Base-by-base conservation (phyloP, 2,888 invertebrate genomes). In the Teleiodes luculella region DNA sequence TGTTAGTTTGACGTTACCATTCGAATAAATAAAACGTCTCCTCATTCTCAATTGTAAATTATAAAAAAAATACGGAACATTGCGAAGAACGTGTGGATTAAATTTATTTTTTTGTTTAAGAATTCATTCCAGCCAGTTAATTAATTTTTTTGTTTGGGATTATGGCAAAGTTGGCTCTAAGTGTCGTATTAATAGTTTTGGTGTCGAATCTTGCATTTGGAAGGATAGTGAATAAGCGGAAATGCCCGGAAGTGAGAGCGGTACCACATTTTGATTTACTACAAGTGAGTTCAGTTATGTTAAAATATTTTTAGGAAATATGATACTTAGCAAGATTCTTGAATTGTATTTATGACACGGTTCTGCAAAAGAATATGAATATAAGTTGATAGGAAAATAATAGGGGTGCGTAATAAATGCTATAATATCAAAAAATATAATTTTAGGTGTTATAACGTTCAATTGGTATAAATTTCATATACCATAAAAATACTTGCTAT, bases 221-320 rank as follows among this genome's bases (percentile, higher is more conserved):
- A 33, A 84, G 72, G 65, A 85, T 87, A 63, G 80, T 91, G 36
- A 92, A 94, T 67, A 94, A 94, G 76, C 92, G 93, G 68, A 93
- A 93, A 76, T 95, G 95, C 68, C 95, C 95, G 0, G 91, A 92
- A 91, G 96, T 96, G 59, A 94, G 93, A 77, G 95, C 95, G 13
- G 93, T 94, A 50, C 91, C 93, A 39, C 95, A 96, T 85, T 96
- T 96, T 72, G 93, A 96, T 86, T 86, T 96, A 65, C 90, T 93
- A 62, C 91, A 92, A 85, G 96, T 95, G 57, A 20, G 24, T 61
- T n/a, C n/a, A n/a, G n/a, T n/a, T n/a, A n/a, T 77, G 72, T 46
- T 13, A n/a, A 35, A 1, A 28, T 46, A 14, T 24, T 43, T 24
- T 24, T 43, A n/a, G n/a, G n/a, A n/a, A n/a, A n/a, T n/a, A n/a